A percentile compares a stretch with the other conserved stretches of the same genome.
Conservation (phyloP, 1,140 invertebrate species). For the Drosophila pallidifrons region DNA sequence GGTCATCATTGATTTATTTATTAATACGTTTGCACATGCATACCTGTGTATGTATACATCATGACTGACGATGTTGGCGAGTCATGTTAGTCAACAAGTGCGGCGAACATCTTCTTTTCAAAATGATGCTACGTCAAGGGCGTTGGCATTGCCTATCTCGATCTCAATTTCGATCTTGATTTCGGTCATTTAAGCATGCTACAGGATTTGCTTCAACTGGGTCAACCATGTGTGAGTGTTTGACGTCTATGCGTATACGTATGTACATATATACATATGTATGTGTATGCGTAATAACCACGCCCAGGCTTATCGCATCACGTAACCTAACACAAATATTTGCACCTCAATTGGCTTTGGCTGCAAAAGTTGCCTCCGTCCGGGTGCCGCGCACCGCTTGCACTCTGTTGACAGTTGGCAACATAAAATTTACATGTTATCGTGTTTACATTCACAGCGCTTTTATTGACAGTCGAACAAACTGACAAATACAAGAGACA, state of each 20-base stretch:
- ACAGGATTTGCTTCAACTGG: too few relatives aligned
- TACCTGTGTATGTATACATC: slow-evolving; percentile 40
- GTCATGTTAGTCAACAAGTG: slow-evolving; percentile 54
- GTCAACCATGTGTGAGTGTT: too few relatives aligned
- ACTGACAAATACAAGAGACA: slow-evolving; percentile 47
- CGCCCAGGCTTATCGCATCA: slow-evolving; percentile 42
- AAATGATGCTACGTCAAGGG: too few relatives aligned
- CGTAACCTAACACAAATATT: slow-evolving; percentile 62
- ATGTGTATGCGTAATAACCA: slow-evolving; percentile 45
- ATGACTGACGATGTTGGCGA: slow-evolving; percentile 58
- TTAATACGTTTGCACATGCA: slow-evolving; percentile 2
- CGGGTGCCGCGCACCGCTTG: slow-evolving; percentile 1
- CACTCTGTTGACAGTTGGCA: slow-evolving; percentile 63
- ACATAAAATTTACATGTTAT: slow-evolving; percentile 79
- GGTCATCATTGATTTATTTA: slow-evolving; percentile 57
- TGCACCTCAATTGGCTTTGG: slow-evolving; percentile 44
- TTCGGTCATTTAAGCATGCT: too few relatives aligned
- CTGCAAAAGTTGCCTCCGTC: slow-evolving; percentile 40
- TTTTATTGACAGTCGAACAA: slow-evolving; percentile 65
- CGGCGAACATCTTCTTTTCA: slow-evolving; percentile 1
- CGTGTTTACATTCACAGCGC: slow-evolving; percentile 55
- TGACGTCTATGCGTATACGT: neutral
- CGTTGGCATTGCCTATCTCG: too few relatives aligned
- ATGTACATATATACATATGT: too few relatives aligned
- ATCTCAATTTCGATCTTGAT: too few relatives aligned